These are phyloP conservation scores for Campoletis raptor DNA, from an alignment of 2,888 invertebrate genomes.

Conservation along the genomic window DNA sequence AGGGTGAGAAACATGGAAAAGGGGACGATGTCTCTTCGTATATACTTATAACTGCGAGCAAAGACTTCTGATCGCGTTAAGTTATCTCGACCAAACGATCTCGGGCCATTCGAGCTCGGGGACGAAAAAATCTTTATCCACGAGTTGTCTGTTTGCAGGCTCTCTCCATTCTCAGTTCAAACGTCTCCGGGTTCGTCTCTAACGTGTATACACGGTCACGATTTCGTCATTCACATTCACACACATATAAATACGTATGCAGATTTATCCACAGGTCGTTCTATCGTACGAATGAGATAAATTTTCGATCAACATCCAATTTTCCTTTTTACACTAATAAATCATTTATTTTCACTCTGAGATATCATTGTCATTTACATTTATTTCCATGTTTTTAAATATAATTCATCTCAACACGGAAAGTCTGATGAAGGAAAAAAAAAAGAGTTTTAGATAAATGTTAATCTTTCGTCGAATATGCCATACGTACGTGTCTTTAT, in stretches of 20 bases:
- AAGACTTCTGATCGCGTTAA: conserved; percentile 33
- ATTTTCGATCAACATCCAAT: neutral
- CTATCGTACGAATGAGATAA: neutral
- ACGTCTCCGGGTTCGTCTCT: conserved; percentile 16
- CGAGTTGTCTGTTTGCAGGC: conserved; percentile 13
- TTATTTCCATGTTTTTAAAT: neutral
- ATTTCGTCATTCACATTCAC: conserved; percentile 22
- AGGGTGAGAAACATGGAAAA: conserved; percentile 1
- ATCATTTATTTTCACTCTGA: neutral
- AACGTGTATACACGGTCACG: conserved; percentile 10
- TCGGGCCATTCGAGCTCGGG: conserved; percentile 11
- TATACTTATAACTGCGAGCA: neutral
- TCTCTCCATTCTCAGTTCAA: conserved; percentile 5
- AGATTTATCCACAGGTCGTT: neutral
- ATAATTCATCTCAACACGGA: neutral
- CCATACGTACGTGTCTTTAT: conserved; percentile 22
- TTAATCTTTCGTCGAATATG: neutral
- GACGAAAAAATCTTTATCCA: conserved; percentile 47
- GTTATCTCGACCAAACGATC: conserved; percentile 33
- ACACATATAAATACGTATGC: neutral
- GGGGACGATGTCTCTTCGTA: neutral
- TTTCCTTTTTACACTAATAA: neutral
- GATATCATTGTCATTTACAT: too few relatives aligned
- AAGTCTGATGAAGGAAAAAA: neutral
- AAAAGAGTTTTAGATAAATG: neutral